Conservation (phyloP, 2,113 vertebrate genomes). For the Peromyscus polionotus region DNA sequence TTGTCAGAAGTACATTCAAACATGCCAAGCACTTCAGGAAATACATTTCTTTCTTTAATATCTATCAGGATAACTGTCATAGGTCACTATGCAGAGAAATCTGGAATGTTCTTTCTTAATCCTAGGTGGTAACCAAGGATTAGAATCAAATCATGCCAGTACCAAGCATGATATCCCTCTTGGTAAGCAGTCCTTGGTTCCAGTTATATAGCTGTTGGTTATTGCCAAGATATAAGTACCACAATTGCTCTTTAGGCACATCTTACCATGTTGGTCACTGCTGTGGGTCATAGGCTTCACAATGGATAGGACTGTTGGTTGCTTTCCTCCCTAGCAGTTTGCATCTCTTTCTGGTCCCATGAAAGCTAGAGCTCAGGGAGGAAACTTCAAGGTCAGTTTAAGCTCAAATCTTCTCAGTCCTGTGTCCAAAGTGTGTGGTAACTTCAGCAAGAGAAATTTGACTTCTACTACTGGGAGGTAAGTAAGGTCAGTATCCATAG, state of each 20-base stretch:
- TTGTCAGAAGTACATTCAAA: constrained; percentile 19
- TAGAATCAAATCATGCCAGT: neutral
- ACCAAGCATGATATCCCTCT: too few relatives aligned
- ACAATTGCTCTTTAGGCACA: neutral
- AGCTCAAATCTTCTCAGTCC: neutral
- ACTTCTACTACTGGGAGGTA: neutral
- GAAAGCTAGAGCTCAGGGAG: neutral
- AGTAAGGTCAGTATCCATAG: neutral
- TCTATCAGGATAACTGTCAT: constrained; percentile 1
- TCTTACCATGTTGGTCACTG: neutral
- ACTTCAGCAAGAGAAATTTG: neutral
- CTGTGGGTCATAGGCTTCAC: too few relatives aligned
- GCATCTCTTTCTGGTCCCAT: neutral
- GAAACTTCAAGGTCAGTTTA: neutral
- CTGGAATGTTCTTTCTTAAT: neutral
- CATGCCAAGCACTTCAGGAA: neutral
- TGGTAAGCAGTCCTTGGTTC: neutral
- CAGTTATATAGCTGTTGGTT: neutral
- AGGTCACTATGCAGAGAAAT: neutral
- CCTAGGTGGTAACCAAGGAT: neutral
- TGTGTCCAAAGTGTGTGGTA: neutral
- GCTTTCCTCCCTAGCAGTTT: neutral
- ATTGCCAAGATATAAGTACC: neutral
- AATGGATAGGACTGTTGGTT: neutral
- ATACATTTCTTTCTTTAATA: neutral